Evolutionary conservation across 2,797 vertebrate genomes (phyloP).

Genomic region (Chloroceryle amazona): DNA sequence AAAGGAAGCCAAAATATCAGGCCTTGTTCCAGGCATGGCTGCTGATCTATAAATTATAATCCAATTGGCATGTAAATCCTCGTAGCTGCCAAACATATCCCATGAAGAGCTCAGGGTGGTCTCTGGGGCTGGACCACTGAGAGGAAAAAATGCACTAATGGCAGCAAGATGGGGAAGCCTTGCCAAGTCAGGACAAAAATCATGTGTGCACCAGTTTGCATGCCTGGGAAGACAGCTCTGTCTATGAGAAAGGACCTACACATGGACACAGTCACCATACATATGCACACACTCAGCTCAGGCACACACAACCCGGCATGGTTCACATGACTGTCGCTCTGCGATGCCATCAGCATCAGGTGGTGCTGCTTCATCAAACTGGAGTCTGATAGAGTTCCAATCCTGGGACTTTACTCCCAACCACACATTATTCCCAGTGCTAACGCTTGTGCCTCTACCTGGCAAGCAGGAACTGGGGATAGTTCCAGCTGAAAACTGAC

Average conservation of each 20-base stretch:
- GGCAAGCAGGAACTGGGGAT: background rate
- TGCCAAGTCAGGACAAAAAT: conserved; percentile 42
- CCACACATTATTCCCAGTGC: rapidly evolving
- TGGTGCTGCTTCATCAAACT: background rate
- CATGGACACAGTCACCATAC: background rate
- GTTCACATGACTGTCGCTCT: rapidly evolving
- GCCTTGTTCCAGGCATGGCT: conserved; percentile 25
- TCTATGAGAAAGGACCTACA: background rate
- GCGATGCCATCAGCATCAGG: rapidly evolving
- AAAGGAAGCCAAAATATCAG: conserved; percentile 49
- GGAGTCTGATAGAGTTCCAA: background rate
- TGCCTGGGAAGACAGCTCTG: background rate
- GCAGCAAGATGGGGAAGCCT: conserved; percentile 14
- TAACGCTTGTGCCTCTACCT: background rate
- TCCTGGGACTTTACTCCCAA: background rate
- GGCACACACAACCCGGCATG: rapidly evolving
- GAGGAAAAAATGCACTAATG: conserved; percentile 39
- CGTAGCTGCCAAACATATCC: conserved; percentile 48
- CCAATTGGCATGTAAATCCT: conserved; percentile 40
- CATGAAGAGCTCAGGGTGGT: conserved; percentile 43
- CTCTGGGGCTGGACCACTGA: conserved; percentile 32
- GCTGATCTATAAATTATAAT: conserved; percentile 23
- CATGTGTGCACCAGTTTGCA: background rate
- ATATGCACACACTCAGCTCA: background rate
- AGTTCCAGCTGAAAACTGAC: background rate